phyloP scores from a whole-genome alignment of 2,888 invertebrate species.

The Philereme transversata region DNA sequence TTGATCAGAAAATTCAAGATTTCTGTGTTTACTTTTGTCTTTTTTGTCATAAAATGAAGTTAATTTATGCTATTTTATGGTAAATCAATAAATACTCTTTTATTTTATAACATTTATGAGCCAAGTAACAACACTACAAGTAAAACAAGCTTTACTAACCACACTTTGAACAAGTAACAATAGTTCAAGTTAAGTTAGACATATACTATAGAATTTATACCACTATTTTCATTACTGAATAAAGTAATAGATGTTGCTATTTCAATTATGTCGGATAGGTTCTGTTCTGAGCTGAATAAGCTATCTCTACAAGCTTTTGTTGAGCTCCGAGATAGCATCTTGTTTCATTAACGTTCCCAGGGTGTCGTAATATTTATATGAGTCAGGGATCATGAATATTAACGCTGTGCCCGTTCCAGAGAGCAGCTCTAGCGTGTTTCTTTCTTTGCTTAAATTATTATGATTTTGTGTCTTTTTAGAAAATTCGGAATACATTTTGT shows the following conservation, averaged over 20 bases:
- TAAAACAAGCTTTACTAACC: too few relatives aligned
- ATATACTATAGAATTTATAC: too few relatives aligned
- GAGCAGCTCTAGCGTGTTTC: slow-evolving; percentile 50
- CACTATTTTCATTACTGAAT: too few relatives aligned
- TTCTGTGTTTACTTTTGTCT: too few relatives aligned
- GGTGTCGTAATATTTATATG: slow-evolving; percentile 72
- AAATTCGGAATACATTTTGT: neutral
- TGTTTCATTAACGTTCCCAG: slow-evolving; percentile 69
- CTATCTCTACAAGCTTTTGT: slow-evolving; percentile 41
- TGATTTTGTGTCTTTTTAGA: slow-evolving; percentile 30
- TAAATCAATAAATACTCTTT: too few relatives aligned
- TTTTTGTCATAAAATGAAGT: too few relatives aligned
- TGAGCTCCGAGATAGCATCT: slow-evolving; percentile 70
- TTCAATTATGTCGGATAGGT: neutral
- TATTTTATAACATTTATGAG: too few relatives aligned
- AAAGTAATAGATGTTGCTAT: neutral
- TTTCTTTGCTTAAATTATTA: slow-evolving; percentile 51
- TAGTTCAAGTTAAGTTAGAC: too few relatives aligned
- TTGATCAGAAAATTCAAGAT: too few relatives aligned
- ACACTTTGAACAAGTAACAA: too few relatives aligned
- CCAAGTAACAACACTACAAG: too few relatives aligned
- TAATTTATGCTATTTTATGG: too few relatives aligned
- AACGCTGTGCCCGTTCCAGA: slow-evolving; percentile 53
- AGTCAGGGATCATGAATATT: slow-evolving; percentile 73
- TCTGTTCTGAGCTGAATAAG: neutral